Evolutionary conservation across 1,140 invertebrate species (phyloP), one percentile per base, ranked within the genome.

Genomic region (Habropoda laboriosa): DNA sequence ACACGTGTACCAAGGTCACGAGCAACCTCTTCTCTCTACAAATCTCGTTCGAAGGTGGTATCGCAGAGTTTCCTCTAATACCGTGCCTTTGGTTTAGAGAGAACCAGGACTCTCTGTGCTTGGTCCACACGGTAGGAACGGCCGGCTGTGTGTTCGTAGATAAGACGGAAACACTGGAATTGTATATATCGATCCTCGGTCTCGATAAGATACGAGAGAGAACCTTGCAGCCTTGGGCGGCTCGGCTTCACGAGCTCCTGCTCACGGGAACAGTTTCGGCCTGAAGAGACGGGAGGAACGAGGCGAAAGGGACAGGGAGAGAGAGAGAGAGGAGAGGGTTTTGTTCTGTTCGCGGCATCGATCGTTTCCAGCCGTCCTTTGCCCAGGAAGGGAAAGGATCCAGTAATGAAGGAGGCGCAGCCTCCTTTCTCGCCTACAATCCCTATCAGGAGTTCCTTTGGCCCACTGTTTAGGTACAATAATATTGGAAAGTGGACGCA

Each of bases 91-190:
- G n/a, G n/a, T n/a, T n/a, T n/a, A n/a, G n/a, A n/a, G n/a, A n/a
- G n/a, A n/a, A n/a, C n/a, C 32, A 60, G 64, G 38, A 76, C 32
- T 27, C 78, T 68, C 47, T n/a, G n/a, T n/a, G n/a, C n/a, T n/a
- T n/a, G n/a, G 77, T 61, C 32, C 40, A 70, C 67, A 58, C n/a
- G n/a, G n/a, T n/a, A 60, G 70, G 38, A 66, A 38, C 35, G 12
- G 32, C 32, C 32, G 86, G 68, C 80, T 87, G 87, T 85, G 74
- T 75, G 60, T 73, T 83, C 57, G 67, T 42, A 85, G 87, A 88
- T 88, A 88, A 88, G 85, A 70, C 78, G 70, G 81, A 80, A 87
- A 84, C 79, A 79, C 82, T 77, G 71, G 70, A 79, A 85, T 82
- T 76, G 53, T 82, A 87, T 80, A 80, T 87, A 87, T 87, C 82